Evolutionary conservation across 2,797 vertebrate genomes (phyloP), one percentile per base, ranked within the genome.

Genomic region (Poecilia velifera): DNA sequence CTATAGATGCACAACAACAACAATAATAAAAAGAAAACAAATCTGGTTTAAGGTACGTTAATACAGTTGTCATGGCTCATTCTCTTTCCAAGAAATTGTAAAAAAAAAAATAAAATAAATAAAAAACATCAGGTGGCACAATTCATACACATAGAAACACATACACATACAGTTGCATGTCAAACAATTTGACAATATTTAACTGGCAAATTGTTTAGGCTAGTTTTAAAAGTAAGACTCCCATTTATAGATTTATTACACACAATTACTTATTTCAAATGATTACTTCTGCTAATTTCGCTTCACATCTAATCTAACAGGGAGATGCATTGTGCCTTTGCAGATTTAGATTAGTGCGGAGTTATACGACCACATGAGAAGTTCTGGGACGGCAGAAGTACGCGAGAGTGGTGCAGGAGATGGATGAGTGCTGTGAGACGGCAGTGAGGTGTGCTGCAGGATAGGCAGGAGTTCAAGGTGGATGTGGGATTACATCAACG

Each of bases 31-130:
- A 84, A 39, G 39, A 39, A 82, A 85, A 51, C 31, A 80, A 81
- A 86, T 85, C 77, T 90, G 79, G 68, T 88, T 77, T 77, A 79
- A 84, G 62, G 68, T 53, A 84, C 81, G 57, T 89, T 86, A 81
- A 45, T 68, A 74, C 79, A 47, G 72, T 88, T 81, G 85, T 79
- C 64, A 77, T 77, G 64, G 31, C 51, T 79, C 22, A 16, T 76
- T 82, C 81, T 55, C 41, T 25, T 62, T 51, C 36, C 4, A 3
- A 82, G 78, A 85, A 28, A 86, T 77, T 36, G 71, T 57, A 5
- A 28, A 28, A n/a, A 57, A 14, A 31, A 2, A 31, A 1, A 31
- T 31, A 31, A 31, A 8, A 6, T 6, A 49, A 49, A 22, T 0
- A 51, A 49, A 1, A 6, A 51, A 57, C 77, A 25, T 72, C 8